Base-by-base conservation (phyloP, 2,888 invertebrate genomes). In the Cheilosia vernalis region DNA sequence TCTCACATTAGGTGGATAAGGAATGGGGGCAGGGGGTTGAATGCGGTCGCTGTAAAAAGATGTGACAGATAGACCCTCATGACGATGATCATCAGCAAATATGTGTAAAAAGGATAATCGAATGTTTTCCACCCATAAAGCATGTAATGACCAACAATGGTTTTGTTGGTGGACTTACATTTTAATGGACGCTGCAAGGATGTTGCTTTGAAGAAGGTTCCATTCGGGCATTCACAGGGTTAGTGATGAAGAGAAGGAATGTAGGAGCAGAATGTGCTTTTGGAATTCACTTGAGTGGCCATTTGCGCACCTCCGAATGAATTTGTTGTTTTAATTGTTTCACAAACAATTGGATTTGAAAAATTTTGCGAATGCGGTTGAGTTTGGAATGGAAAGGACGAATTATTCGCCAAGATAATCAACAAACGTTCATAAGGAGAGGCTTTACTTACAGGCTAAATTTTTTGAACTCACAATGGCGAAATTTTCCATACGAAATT, bases 61-160 rank as follows among this genome's bases (percentile, higher is more conserved):
- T 85, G 80, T 80, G 80, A 72, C 76, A 67, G 80, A 80, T 85
- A 81, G 76, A 61, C 85, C 72, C 76, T 72, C 51, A 72, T 58
- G 63, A 77, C 76, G 66, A 79, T 77, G 76, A 81, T 85, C 76
- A 85, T 72, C 85, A 77, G 72, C 80, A 81, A 85, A 85, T 85
- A 81, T 85, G 85, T 85, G 85, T 81, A 85, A 85, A 85, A 81
- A 85, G 83, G 85, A 80, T 85, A 85, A 85, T 85, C 80, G 81
- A 85, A 85, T 85, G 85, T 84, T 84, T 84, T 84, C 85, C 85
- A 81, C 76, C 56, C 85, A 81, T 80, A 85, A 81, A 85, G 61
- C 81, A 67, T 81, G 76, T 81, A 77, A 85, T 77, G 76, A 76
- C 76, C 77, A 81, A 76, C 85, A 85, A 79, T 61, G 72, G 53